A percentile compares a stretch with the other conserved stretches of the same genome.
Conservation (phyloP, 1,140 invertebrate species). For the Yoshiicerus persimilis region DNA sequence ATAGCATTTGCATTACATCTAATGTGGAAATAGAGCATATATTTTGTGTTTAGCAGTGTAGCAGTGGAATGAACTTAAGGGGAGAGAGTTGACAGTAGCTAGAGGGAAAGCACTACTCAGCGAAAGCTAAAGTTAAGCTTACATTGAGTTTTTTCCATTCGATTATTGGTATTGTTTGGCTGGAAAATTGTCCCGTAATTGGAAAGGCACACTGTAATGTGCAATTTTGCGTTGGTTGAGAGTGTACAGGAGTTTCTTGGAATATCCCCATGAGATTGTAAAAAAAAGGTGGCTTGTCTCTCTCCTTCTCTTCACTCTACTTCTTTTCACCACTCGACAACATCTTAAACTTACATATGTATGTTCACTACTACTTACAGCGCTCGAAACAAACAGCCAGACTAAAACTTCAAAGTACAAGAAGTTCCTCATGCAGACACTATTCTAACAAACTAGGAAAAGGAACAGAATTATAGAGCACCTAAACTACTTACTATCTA, state of each 20-base stretch:
- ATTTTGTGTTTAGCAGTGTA: neutral
- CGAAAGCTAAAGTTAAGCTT: neutral
- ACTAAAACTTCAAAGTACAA: slow-evolving; percentile 1
- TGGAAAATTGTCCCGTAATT: slow-evolving; percentile 5
- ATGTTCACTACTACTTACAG: neutral
- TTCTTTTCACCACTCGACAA: neutral
- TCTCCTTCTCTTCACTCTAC: neutral
- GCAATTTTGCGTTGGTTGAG: neutral
- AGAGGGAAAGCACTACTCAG: neutral
- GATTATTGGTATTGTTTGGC: neutral
- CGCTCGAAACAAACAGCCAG: neutral
- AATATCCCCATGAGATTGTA: neutral
- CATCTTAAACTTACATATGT: neutral
- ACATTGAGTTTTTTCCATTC: slow-evolving; percentile 1
- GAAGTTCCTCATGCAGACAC: slow-evolving; percentile 5
- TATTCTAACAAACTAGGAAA: neutral
- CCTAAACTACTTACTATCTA: neutral
- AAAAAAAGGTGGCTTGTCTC: neutral
- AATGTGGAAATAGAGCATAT: too few relatives aligned
- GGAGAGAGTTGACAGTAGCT: neutral
- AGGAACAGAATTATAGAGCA: neutral
- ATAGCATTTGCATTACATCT: too few relatives aligned
- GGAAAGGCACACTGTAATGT: slow-evolving; percentile 21
- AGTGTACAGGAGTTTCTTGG: neutral
- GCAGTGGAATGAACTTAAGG: neutral